A percentile compares a stretch with the other conserved stretches of the same genome.
These are phyloP conservation scores for Blastobasis adustella DNA, from an alignment of 2,888 invertebrate genomes.

Conservation along the genomic window DNA sequence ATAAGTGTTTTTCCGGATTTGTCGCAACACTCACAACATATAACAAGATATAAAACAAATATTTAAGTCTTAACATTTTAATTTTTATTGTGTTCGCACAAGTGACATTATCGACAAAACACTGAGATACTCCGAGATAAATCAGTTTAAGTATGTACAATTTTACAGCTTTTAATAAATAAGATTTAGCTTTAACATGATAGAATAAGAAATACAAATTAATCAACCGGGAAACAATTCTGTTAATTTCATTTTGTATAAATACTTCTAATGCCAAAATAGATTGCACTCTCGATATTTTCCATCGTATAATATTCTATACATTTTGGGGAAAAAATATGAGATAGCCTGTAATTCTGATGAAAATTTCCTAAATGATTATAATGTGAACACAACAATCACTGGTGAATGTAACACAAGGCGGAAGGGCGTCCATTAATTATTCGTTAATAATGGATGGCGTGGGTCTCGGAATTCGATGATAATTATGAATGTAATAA, in stretches of 20 bases:
- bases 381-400: no score
- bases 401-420: no score
- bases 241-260: constrained; percentile 39
- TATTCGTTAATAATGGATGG: no score
- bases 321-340: no score
- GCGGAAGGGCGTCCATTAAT: no score
- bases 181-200: constrained; percentile 32
- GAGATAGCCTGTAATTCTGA: background rate
- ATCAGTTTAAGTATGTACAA: constrained; percentile 65
- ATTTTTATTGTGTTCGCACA: constrained; percentile 62
- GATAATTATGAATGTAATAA: background rate
- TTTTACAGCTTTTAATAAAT: constrained; percentile 66
- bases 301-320: no score
- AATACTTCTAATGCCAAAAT: constrained; percentile 51
- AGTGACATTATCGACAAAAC: constrained; percentile 63
- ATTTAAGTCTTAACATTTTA: constrained; percentile 28
- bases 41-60: constrained; percentile 5
- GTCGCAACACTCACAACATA: no score
- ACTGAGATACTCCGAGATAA: constrained; percentile 65
- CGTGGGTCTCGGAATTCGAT: background rate
- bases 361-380: background rate
- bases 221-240: constrained; percentile 32
- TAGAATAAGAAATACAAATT: constrained; percentile 25
- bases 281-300: constrained; percentile 17
- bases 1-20: no score